Percentiles rank a stretch among this genome's conserved stretches.
Conservation (phyloP, 2,113 vertebrate genomes). For the Platysternon megacephalum region DNA sequence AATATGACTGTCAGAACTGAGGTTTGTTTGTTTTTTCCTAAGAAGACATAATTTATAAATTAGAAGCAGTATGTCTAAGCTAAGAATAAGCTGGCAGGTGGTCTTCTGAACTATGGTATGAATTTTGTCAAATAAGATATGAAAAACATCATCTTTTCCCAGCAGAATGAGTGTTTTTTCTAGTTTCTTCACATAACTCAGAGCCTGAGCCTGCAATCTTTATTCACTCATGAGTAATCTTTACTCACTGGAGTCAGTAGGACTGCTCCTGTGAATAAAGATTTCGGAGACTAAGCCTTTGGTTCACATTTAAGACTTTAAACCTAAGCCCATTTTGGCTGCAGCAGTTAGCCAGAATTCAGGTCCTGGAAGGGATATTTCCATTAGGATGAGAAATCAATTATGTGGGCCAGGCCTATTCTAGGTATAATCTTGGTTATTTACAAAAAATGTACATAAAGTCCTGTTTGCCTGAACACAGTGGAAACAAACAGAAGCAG, state of each 20-base stretch:
- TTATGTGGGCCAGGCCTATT: not conserved
- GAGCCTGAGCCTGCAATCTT: not conserved
- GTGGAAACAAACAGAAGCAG: not conserved
- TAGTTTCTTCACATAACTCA: not conserved
- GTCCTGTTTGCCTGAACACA: not conserved
- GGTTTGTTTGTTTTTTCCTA: constrained; percentile 21
- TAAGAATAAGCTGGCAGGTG: constrained; percentile 47
- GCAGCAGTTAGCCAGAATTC: not conserved
- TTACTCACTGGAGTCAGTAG: not conserved
- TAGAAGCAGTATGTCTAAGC: constrained; percentile 60
- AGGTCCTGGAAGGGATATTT: not conserved
- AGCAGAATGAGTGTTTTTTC: not conserved
- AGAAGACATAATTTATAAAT: constrained; percentile 67
- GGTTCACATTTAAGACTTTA: not conserved
- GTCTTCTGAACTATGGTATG: constrained; percentile 64
- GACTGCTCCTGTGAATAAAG: not conserved
- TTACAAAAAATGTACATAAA: not conserved
- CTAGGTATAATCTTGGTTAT: not conserved
- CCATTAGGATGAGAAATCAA: not conserved
- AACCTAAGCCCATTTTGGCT: not conserved
- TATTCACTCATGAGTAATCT: not conserved
- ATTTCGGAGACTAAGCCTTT: not conserved
- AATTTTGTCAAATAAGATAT: constrained; percentile 34
- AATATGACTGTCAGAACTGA: constrained; percentile 57
- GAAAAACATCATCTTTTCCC: constrained; percentile 25